phyloP scores from a whole-genome alignment of 2,797 vertebrate genomes.

The Smutsia gigantea region DNA sequence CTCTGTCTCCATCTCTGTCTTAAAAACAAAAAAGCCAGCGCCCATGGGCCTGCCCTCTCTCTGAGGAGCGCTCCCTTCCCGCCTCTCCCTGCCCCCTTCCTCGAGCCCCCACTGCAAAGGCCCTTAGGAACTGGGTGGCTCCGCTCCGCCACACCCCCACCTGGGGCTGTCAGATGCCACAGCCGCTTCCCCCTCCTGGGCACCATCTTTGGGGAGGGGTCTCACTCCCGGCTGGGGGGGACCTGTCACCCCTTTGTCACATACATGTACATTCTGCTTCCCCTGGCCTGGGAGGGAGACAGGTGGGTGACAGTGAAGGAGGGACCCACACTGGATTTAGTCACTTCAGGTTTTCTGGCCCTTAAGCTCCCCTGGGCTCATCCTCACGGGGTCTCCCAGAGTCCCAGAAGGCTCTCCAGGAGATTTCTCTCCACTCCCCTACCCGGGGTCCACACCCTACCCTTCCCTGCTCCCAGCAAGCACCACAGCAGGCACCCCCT shows the following conservation, averaged over 20 bases:
- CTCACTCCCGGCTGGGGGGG: neutral
- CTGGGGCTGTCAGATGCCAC: neutral
- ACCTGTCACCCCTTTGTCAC: neutral
- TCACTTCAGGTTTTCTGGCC: neutral
- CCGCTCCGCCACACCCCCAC: neutral
- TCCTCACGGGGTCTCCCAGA: neutral
- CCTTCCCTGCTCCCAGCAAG: neutral
- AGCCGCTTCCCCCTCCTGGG: neutral
- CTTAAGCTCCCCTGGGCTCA: neutral
- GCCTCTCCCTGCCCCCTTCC: accelerated
- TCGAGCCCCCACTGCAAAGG: conserved; percentile 23
- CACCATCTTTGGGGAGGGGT: neutral
- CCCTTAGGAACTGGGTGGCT: conserved; percentile 34
- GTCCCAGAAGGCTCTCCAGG: neutral
- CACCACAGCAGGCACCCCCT: neutral
- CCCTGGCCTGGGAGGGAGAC: neutral
- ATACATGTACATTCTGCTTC: too few relatives aligned
- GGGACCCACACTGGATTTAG: too few relatives aligned
- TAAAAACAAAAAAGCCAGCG: neutral
- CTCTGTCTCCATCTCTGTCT: neutral
- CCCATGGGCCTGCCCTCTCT: neutral
- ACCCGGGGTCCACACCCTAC: neutral
- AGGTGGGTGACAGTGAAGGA: too few relatives aligned
- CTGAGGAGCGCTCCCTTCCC: neutral
- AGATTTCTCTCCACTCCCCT: neutral